Base-by-base conservation (phyloP, 2,113 vertebrate species). In the Spilogale gracilis region DNA sequence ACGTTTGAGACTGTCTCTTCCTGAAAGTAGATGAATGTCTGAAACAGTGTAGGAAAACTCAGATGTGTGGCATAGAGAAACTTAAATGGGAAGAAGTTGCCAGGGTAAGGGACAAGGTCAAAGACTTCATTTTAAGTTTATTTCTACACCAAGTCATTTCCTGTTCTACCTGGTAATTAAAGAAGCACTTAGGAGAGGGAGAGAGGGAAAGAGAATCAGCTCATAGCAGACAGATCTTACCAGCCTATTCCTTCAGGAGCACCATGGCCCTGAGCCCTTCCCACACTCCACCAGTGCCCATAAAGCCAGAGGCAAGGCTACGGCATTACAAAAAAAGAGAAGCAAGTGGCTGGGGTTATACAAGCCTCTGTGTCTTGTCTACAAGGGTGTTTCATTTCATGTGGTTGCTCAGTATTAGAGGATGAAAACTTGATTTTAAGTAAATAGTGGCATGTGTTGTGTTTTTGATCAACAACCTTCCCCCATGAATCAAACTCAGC, bases 371-470 rank as follows among this genome's bases (percentile, higher is more conserved):
- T 50, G 32, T 38, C 54, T 89, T n/a, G 38, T 95, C 96, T 97
- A 61, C 3, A 4, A 74, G 74, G 10, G 21, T 67, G 61, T 63
- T 95, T 96, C 61, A 67, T 96, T 95, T 93, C 82, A 96, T 92
- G 83, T 92, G 90, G 56, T 38, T 54, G 5, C 63, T 95, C 90
- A 87, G n/a, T 74, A 85, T 61, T 73, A 87, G 71, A 48, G 61
- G 69, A 97, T 69, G 38, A 71, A 92, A 92, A 84, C 52, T 52
- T 86, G 82, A 80, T 92, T 94, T 92, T 86, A 96, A 96, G 82
- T 79, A 96, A 98, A 96, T 54, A 74, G 5, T 80, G n/a, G 48
- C 23, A 17, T 93, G 89, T 52, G 65, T 65, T 90, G 94, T 71
- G 74, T 69, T 91, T 97, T 92, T 60, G 82, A 96, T 96, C 92